A percentile compares a stretch with the other conserved stretches of the same genome.
These are phyloP conservation scores for Apotomis capreana DNA, from an alignment of 2,888 invertebrate species.

Conservation along the genomic window DNA sequence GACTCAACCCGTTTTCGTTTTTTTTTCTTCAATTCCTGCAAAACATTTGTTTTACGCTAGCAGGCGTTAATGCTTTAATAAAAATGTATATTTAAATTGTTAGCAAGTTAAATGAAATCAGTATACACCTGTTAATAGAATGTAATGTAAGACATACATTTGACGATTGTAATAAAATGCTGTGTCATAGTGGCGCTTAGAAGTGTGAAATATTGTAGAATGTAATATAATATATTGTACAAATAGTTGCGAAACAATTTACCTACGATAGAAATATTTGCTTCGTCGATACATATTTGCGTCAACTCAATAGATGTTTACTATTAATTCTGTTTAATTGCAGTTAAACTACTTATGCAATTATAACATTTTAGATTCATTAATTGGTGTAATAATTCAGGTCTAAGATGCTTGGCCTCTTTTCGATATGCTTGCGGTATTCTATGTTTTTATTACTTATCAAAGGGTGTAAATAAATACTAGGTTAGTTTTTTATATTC, in stretches of 20 bases:
- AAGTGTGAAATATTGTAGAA: background rate
- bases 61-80: too few species aligned
- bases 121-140: too few species aligned
- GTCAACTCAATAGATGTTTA: background rate
- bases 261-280: constrained; percentile 21
- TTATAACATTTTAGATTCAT: constrained; percentile 2
- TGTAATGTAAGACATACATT: background rate
- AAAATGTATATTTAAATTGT: too few species aligned
- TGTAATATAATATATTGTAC: background rate
- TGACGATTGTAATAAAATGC: background rate
- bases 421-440: too few species aligned
- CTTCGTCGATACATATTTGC: background rate
- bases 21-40: too few species aligned
- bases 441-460: too few species aligned
- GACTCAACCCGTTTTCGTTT: too few species aligned
- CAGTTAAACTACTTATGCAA: background rate
- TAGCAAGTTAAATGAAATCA: too few species aligned
- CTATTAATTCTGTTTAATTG: background rate
- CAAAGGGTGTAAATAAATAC: too few species aligned
- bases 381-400: background rate
- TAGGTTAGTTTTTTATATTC: too few species aligned
- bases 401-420: background rate
- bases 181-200: background rate
- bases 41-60: too few species aligned
- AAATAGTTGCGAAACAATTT: constrained; percentile 12